Conservation (phyloP, 1,140 invertebrate species). For the Drosophila asahinai region DNA sequence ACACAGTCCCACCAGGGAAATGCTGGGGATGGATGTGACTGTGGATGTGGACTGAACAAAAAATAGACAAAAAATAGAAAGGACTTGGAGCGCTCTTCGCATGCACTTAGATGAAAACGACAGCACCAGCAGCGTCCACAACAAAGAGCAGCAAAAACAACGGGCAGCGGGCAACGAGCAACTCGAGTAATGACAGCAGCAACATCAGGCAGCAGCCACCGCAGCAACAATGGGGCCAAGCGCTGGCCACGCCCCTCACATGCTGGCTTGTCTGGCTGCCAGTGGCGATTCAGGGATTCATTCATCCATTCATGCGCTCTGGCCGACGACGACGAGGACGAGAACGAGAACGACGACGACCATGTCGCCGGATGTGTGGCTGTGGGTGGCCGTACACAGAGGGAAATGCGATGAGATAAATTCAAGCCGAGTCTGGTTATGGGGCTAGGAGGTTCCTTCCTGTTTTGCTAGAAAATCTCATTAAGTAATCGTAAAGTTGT, state of each 20-base stretch:
- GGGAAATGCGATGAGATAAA: slow-evolving; percentile 13
- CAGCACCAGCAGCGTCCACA: slow-evolving; percentile 52
- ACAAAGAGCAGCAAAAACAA: slow-evolving; percentile 49
- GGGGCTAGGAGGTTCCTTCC: background rate
- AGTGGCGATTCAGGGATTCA: slow-evolving; percentile 71
- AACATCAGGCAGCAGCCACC: slow-evolving; percentile 39
- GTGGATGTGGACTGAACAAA: slow-evolving; percentile 6
- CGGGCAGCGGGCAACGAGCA: slow-evolving; percentile 20
- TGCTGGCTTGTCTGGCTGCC: slow-evolving; percentile 60
- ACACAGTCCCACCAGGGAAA: slow-evolving; percentile 10
- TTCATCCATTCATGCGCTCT: slow-evolving; percentile 77
- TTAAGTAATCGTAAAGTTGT: slow-evolving; percentile 7
- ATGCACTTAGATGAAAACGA: slow-evolving; percentile 82
- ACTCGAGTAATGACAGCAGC: slow-evolving; percentile 72
- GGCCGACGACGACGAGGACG: slow-evolving; percentile 55
- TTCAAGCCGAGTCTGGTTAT: background rate
- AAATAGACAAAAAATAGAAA: slow-evolving; percentile 36
- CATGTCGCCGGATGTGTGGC: slow-evolving; percentile 36
- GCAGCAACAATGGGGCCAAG: slow-evolving; percentile 68
- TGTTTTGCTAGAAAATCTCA: background rate
- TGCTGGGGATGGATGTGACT: background rate
- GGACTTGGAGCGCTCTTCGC: slow-evolving; percentile 77
- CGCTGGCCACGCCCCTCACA: slow-evolving; percentile 71
- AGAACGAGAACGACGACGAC: slow-evolving; percentile 41
- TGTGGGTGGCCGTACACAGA: slow-evolving; percentile 32